Evolutionary conservation across 1,140 invertebrate genomes (phyloP).

Genomic region (Heliconius melpomene): DNA sequence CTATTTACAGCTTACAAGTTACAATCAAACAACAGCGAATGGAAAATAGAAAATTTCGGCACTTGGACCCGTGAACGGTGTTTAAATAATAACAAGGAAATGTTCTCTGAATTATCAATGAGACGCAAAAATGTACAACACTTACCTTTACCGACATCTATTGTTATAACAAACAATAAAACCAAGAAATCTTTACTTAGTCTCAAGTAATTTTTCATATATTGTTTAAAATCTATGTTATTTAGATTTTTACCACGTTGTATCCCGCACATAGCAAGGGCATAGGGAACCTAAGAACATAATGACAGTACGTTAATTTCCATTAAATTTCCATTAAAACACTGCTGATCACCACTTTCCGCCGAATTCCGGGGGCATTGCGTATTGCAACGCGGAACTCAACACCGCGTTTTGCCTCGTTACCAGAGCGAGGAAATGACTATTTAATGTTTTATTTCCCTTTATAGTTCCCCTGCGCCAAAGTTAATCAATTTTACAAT

Average conservation of each 20-base stretch:
- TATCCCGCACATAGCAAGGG: too few species aligned
- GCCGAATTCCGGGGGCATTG: too few species aligned
- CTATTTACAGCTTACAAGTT: constrained; percentile 55
- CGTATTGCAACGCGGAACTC: too few species aligned
- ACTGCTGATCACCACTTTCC: too few species aligned
- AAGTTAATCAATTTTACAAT: too few species aligned
- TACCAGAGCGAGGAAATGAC: too few species aligned
- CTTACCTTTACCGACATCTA: constrained; percentile 43
- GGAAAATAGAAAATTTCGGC: constrained; percentile 52
- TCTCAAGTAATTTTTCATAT: constrained; percentile 37
- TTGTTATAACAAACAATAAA: constrained; percentile 46
- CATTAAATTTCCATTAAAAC: too few species aligned
- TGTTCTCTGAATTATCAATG: constrained; percentile 39
- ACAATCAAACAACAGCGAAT: constrained; percentile 35
- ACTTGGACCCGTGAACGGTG: constrained; percentile 43
- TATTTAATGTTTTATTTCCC: too few species aligned
- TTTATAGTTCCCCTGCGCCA: too few species aligned
- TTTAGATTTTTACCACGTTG: neutral
- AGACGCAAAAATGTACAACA: constrained; percentile 54
- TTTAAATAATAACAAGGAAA: constrained; percentile 43
- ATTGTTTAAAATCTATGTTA: neutral
- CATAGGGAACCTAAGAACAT: too few species aligned
- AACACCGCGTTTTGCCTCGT: too few species aligned
- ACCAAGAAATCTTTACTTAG: constrained; percentile 44
- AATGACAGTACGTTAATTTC: too few species aligned